phyloP scores from a whole-genome alignment of 2,113 vertebrate species.

The Macquaria ambigua region DNA sequence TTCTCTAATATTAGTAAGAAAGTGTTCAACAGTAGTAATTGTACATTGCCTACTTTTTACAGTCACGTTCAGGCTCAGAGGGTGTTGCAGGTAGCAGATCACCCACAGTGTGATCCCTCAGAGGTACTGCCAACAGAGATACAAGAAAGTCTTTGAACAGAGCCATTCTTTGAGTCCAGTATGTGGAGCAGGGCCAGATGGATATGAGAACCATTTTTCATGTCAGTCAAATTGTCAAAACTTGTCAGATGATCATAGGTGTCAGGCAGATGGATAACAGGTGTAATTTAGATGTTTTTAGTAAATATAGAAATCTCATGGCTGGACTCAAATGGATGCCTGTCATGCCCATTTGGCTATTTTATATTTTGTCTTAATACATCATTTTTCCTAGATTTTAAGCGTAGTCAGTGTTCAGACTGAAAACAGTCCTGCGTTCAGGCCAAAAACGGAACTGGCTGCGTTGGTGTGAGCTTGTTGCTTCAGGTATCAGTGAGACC shows the following conservation, averaged over 20 bases:
- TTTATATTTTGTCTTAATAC: too few relatives aligned
- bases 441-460: too few relatives aligned
- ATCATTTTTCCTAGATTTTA: neutral
- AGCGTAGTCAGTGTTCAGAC: neutral
- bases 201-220: too few relatives aligned
- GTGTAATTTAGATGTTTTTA: slow-evolving; percentile 1
- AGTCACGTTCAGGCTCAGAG: neutral
- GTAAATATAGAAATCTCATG: slow-evolving; percentile 1
- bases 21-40: neutral
- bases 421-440: neutral
- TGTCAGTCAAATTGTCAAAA: slow-evolving; percentile 3
- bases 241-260: neutral
- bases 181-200: neutral
- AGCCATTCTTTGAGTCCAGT: neutral
- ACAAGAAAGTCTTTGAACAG: slow-evolving; percentile 1
- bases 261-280: neutral
- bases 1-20: neutral
- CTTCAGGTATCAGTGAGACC: neutral
- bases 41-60: neutral
- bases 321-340: neutral
- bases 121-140: neutral
- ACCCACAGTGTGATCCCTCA: neutral
- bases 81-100: neutral
- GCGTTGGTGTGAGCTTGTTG: too few relatives aligned
- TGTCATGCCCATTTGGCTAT: neutral